phyloP scores from a whole-genome alignment of 2,113 vertebrate species.

The Paralichthys olivaceus region DNA sequence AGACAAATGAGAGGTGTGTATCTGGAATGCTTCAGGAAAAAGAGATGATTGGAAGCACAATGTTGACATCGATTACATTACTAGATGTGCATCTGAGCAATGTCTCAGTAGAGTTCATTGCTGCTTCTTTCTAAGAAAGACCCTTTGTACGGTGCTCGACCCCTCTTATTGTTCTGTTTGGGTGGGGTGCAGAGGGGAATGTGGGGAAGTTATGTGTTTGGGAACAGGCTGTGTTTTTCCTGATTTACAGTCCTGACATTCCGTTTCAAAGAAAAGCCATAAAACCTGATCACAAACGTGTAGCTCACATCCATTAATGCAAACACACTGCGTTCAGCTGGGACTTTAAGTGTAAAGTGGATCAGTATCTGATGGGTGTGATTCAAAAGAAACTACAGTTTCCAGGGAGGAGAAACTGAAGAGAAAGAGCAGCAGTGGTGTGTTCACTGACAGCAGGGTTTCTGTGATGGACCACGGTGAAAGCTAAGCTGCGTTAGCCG shows the following conservation, averaged over 20 bases:
- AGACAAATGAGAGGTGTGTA: too few relatives aligned
- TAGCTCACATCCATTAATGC: too few relatives aligned
- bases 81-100: too few relatives aligned
- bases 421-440: not conserved
- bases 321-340: too few relatives aligned
- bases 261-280: not conserved
- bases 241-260: not conserved
- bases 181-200: not conserved
- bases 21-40: too few relatives aligned
- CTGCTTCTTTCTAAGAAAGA: too few relatives aligned
- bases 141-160: not conserved
- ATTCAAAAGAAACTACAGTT: not conserved
- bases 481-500: not conserved
- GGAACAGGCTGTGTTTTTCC: not conserved
- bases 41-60: too few relatives aligned
- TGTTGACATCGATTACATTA: too few relatives aligned
- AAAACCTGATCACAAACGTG: too few relatives aligned
- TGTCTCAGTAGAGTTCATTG: too few relatives aligned
- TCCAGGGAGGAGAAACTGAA: not conserved
- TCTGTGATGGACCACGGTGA: not conserved
- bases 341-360: too few relatives aligned
- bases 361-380: not conserved
- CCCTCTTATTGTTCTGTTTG: not conserved
- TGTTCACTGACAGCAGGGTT: not conserved
- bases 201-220: not conserved